Percentiles rank a stretch among this genome's conserved stretches.
These are phyloP conservation scores for Gopherus evgoodei DNA, from an alignment of 2,113 vertebrate genomes.

Conservation along the genomic window DNA sequence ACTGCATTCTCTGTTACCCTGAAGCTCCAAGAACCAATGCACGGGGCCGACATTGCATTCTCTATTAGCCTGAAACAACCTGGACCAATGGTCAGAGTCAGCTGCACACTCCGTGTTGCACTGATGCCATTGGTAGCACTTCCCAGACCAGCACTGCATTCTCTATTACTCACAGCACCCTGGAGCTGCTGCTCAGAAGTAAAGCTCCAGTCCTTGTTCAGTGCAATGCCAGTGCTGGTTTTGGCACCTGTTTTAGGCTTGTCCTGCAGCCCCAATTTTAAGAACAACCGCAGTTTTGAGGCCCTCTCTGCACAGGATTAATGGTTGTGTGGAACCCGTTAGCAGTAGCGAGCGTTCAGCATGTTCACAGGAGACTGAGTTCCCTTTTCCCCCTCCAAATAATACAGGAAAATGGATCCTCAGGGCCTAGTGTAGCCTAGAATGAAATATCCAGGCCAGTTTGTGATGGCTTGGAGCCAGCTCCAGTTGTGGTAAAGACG, in stretches of 20 bases:
- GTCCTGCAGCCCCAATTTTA: neutral
- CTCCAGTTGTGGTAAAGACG: neutral
- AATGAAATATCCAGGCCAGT: neutral
- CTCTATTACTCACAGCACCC: neutral
- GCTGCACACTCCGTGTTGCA: neutral
- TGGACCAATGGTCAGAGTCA: neutral
- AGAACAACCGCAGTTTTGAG: neutral
- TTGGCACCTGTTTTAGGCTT: neutral
- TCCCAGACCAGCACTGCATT: neutral
- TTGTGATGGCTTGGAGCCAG: neutral
- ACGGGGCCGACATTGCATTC: neutral
- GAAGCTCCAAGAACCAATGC: neutral
- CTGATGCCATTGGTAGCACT: neutral
- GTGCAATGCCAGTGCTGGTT: neutral
- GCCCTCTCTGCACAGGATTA: neutral
- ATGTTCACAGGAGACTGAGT: neutral
- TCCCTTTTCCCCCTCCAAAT: neutral
- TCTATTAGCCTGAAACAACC: neutral
- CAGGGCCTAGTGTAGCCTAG: neutral
- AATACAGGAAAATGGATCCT: neutral
- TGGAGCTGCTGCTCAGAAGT: neutral
- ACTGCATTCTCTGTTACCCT: neutral
- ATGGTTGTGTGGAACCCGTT: neutral
- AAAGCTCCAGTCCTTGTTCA: neutral
- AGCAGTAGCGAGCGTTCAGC: neutral